Percentiles rank a stretch among this genome's conserved stretches.
Evolutionary conservation across 2,888 invertebrate genomes (phyloP).

Genomic region (Busseola fusca): DNA sequence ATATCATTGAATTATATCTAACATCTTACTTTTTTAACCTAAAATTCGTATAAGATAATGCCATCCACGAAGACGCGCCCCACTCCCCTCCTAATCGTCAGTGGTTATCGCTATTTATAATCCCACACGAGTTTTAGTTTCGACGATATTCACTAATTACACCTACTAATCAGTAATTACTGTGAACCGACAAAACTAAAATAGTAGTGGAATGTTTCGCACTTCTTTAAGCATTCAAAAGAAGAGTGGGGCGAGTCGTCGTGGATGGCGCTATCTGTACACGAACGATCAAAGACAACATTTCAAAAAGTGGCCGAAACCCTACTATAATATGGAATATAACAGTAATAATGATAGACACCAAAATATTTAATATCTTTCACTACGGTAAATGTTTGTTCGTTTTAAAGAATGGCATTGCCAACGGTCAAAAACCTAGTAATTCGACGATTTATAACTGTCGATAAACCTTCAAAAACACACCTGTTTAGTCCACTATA

Average conservation of each 20-base stretch:
- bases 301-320: conserved; percentile 18
- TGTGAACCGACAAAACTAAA: too few species aligned
- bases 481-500: conserved; percentile 31
- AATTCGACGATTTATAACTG: conserved; percentile 26
- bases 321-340: conserved; percentile 34
- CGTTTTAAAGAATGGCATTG: conserved; percentile 30
- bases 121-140: too few species aligned
- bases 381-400: conserved; percentile 37
- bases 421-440: conserved; percentile 37
- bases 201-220: too few species aligned
- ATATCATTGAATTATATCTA: conserved; percentile 11
- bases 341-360: conserved; percentile 27
- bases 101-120: too few species aligned
- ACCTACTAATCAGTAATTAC: too few species aligned
- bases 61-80: too few species aligned
- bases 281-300: conserved; percentile 29
- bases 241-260: too few species aligned
- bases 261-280: too few species aligned
- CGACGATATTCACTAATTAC: too few species aligned
- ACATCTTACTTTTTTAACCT: conserved; percentile 32
- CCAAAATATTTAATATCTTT: conserved; percentile 24
- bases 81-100: too few species aligned
- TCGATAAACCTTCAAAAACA: conserved; percentile 43
- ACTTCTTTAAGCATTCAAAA: too few species aligned
- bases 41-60: conserved; percentile 13